phyloP scores from a whole-genome alignment of 2,888 invertebrate species.

The Drosophila birchii region DNA sequence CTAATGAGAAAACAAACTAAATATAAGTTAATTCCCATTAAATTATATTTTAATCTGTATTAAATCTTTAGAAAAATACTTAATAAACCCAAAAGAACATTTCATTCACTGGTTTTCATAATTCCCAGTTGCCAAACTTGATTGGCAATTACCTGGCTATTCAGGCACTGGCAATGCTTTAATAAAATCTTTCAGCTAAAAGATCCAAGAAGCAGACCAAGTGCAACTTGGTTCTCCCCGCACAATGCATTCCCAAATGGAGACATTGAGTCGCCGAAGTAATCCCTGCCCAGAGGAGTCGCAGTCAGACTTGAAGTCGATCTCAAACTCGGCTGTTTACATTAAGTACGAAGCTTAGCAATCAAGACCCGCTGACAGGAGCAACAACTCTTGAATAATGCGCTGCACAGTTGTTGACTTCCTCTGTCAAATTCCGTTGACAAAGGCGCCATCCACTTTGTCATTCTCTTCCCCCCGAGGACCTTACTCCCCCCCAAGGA shows the following conservation, averaged over 20 bases:
- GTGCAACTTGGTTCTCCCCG: background rate
- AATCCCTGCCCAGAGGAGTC: slow-evolving; percentile 1
- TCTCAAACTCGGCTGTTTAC: slow-evolving; percentile 34
- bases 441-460: slow-evolving; percentile 48
- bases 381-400: slow-evolving; percentile 58
- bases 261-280: background rate
- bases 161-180: slow-evolving; percentile 50
- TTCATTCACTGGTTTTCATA: background rate
- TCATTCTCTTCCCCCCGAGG: slow-evolving; percentile 8
- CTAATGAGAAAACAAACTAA: too few relatives aligned
- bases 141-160: slow-evolving; percentile 35
- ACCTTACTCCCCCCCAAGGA: background rate
- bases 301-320: background rate
- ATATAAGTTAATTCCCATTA: too few relatives aligned
- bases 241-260: background rate
- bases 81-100: background rate
- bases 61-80: background rate
- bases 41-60: background rate
- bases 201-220: slow-evolving; percentile 15
- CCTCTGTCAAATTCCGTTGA: slow-evolving; percentile 53
- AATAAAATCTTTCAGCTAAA: slow-evolving; percentile 1
- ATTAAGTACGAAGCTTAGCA: slow-evolving; percentile 47
- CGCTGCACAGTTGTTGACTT: slow-evolving; percentile 60
- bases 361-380: slow-evolving; percentile 45
- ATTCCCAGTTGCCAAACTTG: background rate